phyloP scores from a whole-genome alignment of 2,113 vertebrate genomes.

The Erinaceus europaeus region DNA sequence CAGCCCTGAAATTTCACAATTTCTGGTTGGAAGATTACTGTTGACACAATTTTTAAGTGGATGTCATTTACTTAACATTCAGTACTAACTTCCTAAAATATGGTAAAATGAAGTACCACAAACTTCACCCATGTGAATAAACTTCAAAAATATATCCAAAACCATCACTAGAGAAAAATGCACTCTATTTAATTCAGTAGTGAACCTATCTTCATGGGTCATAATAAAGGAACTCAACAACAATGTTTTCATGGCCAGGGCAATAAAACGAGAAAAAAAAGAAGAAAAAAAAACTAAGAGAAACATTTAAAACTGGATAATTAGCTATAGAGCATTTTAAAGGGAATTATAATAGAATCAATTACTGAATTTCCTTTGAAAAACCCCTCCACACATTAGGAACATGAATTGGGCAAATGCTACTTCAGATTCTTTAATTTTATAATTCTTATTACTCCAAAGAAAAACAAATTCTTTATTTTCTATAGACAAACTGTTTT shows the following conservation, averaged over 20 bases:
- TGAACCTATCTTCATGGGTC: not conserved
- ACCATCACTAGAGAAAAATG: not conserved
- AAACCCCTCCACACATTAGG: not conserved
- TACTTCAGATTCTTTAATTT: not conserved
- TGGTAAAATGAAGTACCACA: not conserved
- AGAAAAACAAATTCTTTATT: slow-evolving; percentile 1
- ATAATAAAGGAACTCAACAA: not conserved
- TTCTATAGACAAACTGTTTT: not conserved
- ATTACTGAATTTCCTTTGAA: not conserved
- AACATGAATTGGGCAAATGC: not conserved
- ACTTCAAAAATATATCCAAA: not conserved
- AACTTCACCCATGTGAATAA: too few relatives aligned
- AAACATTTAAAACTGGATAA: too few relatives aligned
- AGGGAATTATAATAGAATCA: not conserved
- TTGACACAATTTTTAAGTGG: not conserved
- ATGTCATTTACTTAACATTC: not conserved
- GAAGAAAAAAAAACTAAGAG: not conserved
- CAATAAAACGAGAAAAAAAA: slow-evolving; percentile 6
- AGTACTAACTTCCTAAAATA: slow-evolving; percentile 4
- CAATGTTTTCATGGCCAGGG: not conserved
- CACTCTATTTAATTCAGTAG: not conserved
- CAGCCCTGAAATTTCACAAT: too few relatives aligned
- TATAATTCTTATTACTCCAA: not conserved
- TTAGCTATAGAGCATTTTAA: not conserved
- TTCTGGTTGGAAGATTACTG: too few relatives aligned